Evolutionary conservation across 1,140 invertebrate genomes (phyloP), one percentile per base, ranked within the genome.

Genomic region (Zaprionus vittiger): DNA sequence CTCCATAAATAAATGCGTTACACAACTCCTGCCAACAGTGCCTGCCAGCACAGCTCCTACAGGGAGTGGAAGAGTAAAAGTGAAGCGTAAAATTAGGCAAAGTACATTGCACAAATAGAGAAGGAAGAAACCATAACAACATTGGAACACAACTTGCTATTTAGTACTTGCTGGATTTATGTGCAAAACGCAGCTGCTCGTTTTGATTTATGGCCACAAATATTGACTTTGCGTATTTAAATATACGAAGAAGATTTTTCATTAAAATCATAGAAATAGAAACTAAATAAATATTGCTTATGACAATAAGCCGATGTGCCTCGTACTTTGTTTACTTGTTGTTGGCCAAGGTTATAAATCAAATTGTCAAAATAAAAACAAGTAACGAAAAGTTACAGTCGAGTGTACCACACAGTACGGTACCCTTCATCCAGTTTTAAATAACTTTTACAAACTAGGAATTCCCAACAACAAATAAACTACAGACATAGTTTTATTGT

Each of bases 181-280:
- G 68, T 72, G 61, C 59, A 28, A 61, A 60, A 49, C 60, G 68
- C 73, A 76, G 73, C 73, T 72, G 68, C 44, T 72, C 68, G 37
- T 41, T 72, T 65, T 76, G 73, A 76, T 76, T 76, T 76, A 72
- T 76, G 68, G 24, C 15, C 68, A 14, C 73, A 76, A 76, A 76
- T 76, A 76, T 76, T 76, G 52, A 61, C 73, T 65, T 44, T 70
- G 44, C 61, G 55, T 76, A 76, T 76, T 76, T 72, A 72, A 76
- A 76, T 75, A 71, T 65, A 63, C 55, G 60, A 75, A 64, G 68
- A 76, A 76, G 68, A 68, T 76, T 76, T 75, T 72, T 72, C 73
- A 76, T 76, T 76, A 72, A 76, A 76, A 60, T 76, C 68, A 72
- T 76, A 76, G 73, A 76, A 76, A 71, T 72, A 72, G 73, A 76